Percentiles rank a stretch among this genome's conserved stretches.
These are phyloP conservation scores for Hipposideros larvatus DNA, from an alignment of 2,797 vertebrate species.

Conservation along the genomic window DNA sequence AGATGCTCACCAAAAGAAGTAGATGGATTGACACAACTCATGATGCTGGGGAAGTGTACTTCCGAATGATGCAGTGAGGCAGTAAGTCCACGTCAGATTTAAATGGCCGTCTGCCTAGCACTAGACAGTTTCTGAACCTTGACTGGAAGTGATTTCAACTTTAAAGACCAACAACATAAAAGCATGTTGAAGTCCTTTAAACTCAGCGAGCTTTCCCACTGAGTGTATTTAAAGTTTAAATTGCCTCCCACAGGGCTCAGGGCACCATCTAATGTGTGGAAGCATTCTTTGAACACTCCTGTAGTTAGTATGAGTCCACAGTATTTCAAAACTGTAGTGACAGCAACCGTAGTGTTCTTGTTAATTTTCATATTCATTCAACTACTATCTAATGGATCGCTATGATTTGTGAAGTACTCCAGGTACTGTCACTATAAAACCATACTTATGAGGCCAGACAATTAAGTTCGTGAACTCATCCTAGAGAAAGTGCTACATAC, in stretches of 20 bases:
- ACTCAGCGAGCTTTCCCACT: slow-evolving; percentile 71
- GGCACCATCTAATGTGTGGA: not conserved
- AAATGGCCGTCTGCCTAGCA: slow-evolving; percentile 66
- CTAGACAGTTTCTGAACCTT: slow-evolving; percentile 69
- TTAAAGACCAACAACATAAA: slow-evolving; percentile 76
- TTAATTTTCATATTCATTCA: slow-evolving; percentile 30
- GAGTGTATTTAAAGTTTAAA: slow-evolving; percentile 78
- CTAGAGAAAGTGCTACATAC: no score
- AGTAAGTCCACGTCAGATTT: slow-evolving; percentile 51
- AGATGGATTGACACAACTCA: slow-evolving; percentile 50
- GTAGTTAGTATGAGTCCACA: slow-evolving; percentile 5
- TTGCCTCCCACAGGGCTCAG: slow-evolving; percentile 62
- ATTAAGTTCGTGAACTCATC: no score
- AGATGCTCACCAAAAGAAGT: slow-evolving; percentile 29
- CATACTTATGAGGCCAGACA: not conserved
- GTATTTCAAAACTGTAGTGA: slow-evolving; percentile 25
- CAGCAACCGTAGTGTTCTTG: slow-evolving; percentile 32
- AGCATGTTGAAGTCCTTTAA: slow-evolving; percentile 76
- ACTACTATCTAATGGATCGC: not conserved
- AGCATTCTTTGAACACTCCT: slow-evolving; percentile 63
- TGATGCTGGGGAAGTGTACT: not conserved
- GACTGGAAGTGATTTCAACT: slow-evolving; percentile 79
- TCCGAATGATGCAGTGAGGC: not conserved
- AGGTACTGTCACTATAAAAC: not conserved
- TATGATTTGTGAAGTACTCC: not conserved